Base-by-base conservation (phyloP, 1,140 invertebrate species). In the Plodia interpunctella region DNA sequence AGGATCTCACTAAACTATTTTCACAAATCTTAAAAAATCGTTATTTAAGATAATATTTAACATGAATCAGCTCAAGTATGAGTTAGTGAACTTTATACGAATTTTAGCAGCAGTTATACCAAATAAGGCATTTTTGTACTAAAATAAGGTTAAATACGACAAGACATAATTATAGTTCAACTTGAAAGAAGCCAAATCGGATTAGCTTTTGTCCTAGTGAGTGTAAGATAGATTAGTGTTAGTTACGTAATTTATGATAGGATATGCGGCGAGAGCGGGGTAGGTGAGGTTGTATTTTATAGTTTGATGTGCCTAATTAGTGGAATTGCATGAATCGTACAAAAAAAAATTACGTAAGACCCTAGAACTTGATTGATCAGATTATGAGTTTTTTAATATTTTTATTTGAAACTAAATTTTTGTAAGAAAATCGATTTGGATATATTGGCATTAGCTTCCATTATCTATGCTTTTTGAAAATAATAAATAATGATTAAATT, bases 141-240 rank as follows among this genome's bases (percentile, higher is more conserved):
- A 70, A 66, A 68, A 62, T 25, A 25, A 25, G 21, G 21, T 71
- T 72, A 78, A 76, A 76, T 76, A 76, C 65, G 63, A 81, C 86
- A 88, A 88, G 86, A 88, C 84, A 85, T 87, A 82, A 87, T 80
- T 86, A 79, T 81, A 76, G 84, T 88, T 88, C 86, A 88, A 88
- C 86, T 88, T 87, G 78, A 88, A 87, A 88, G 86, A 88, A 88
- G 86, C 86, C 86, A 88, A 88, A 88, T 85, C 72, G 81, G 75
- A 76, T 78, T 82, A 87, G 84, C 80, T 86, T 84, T 83, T 70
- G 61, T 71, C 38, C 54, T 80, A 32, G 30, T 60, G 44, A 59
- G 44, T 53, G 5, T 53, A 53, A 11, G 38, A 52, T 52, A 50
- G 6, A 11, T 53, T 53, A 53, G 49, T 20, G 19, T 57, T 21